These are phyloP conservation scores for Xanthostigma xanthostigma DNA, from an alignment of 2,888 invertebrate genomes.

Conservation along the genomic window DNA sequence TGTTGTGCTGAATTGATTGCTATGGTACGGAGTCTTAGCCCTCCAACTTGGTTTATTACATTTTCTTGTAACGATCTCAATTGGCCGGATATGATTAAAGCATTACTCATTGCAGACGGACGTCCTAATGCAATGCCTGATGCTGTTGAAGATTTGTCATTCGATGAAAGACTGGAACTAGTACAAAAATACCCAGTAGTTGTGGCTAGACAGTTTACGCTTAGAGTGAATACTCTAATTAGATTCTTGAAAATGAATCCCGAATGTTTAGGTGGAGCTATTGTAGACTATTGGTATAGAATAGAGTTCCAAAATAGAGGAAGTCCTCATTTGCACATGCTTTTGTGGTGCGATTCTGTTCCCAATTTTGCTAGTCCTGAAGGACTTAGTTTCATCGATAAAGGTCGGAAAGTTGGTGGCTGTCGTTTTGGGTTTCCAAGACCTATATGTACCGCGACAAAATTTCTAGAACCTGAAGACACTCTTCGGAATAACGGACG, in stretches of 20 bases:
- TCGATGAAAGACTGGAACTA: conserved; percentile 5
- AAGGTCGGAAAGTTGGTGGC: conserved; percentile 7
- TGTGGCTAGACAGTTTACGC: conserved; percentile 18
- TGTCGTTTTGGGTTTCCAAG: conserved; percentile 17
- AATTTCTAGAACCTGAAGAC: conserved; percentile 18
- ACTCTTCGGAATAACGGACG: too few species aligned
- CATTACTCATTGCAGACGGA: conserved; percentile 18
- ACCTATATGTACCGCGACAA: conserved; percentile 12
- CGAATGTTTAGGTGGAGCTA: not conserved
- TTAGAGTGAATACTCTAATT: conserved; percentile 16
- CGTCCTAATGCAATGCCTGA: conserved; percentile 6
- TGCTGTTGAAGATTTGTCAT: not conserved
- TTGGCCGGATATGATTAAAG: conserved; percentile 21
- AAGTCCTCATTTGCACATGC: conserved; percentile 21
- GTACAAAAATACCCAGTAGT: too few species aligned
- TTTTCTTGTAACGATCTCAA: conserved; percentile 13
- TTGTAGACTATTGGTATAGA: conserved; percentile 17
- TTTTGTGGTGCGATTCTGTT: conserved; percentile 17
- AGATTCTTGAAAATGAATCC: conserved; percentile 11
- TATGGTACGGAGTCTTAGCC: conserved; percentile 19
- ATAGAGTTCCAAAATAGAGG: conserved; percentile 22
- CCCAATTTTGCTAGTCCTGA: conserved; percentile 12
- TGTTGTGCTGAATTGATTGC: conserved; percentile 19
- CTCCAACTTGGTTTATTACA: conserved; percentile 21
- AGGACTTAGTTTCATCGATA: too few species aligned